Evolutionary conservation across 1,140 invertebrate genomes (phyloP).

Genomic region (Cecropterus lyciades): DNA sequence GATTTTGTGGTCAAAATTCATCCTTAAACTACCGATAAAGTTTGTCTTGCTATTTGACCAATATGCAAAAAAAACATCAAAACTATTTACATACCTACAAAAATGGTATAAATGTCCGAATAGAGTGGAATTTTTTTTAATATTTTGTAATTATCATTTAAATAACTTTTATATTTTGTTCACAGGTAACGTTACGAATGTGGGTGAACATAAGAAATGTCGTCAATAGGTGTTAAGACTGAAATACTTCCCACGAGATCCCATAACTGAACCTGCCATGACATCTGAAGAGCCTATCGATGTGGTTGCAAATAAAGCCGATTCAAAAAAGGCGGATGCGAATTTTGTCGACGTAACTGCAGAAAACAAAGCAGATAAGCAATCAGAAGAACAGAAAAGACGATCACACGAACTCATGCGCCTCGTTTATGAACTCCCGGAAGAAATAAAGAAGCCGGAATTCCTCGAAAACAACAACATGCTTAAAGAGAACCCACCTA

Average conservation of each 20-base stretch:
- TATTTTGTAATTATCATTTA: neutral
- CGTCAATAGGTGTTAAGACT: conserved; percentile 38
- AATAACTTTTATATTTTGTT: conserved; percentile 33
- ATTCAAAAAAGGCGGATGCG: conserved; percentile 61
- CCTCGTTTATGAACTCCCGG: conserved; percentile 78
- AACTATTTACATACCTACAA: too few species aligned
- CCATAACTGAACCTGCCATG: conserved; percentile 61
- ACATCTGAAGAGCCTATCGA: conserved; percentile 76
- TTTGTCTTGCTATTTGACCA: too few species aligned
- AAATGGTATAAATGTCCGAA: too few species aligned
- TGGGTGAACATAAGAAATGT: conserved; percentile 52
- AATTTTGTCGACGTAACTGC: conserved; percentile 56
- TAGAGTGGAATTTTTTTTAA: too few species aligned
- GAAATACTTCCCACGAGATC: conserved; percentile 26
- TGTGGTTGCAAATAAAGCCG: conserved; percentile 64
- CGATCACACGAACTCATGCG: conserved; percentile 80
- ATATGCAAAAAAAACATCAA: too few species aligned
- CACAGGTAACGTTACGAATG: conserved; percentile 31
- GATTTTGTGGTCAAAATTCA: too few species aligned
- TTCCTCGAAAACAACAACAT: conserved; percentile 68
- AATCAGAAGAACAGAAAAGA: conserved; percentile 55
- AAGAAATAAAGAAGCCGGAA: conserved; percentile 57
- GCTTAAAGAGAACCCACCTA: conserved; percentile 77
- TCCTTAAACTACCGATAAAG: too few species aligned
- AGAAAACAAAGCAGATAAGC: conserved; percentile 55